phyloP scores from a whole-genome alignment of 2,113 vertebrate species.

The Hypomesus transpacificus region DNA sequence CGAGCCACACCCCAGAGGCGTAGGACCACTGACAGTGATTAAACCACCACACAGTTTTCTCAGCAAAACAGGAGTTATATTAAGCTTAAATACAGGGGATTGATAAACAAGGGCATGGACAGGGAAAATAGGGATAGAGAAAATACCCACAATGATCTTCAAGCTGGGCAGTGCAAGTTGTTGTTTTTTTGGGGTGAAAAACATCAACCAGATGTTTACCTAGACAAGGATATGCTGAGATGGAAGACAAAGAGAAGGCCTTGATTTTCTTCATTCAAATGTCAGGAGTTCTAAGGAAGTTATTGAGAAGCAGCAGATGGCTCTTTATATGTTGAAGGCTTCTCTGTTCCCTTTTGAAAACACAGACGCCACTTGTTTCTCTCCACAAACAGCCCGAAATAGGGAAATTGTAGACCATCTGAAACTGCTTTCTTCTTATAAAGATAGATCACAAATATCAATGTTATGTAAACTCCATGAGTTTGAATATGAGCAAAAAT shows the following conservation, averaged over 20 bases:
- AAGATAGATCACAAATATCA: conserved; percentile 35
- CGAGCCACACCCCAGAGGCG: conserved; percentile 72
- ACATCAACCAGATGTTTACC: conserved; percentile 79
- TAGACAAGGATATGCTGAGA: conserved; percentile 57
- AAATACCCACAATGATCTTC: conserved; percentile 71
- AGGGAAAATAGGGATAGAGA: conserved; percentile 66
- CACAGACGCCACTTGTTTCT: conserved; percentile 45
- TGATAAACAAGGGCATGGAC: conserved; percentile 78
- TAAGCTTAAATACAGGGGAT: conserved; percentile 86
- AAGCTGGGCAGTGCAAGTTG: conserved; percentile 68
- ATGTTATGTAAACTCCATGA: conserved; percentile 4
- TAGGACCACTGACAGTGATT: conserved; percentile 77
- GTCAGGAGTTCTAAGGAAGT: conserved; percentile 45
- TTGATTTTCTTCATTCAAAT: conserved; percentile 55
- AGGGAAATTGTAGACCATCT: conserved; percentile 53
- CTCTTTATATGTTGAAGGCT: conserved; percentile 45
- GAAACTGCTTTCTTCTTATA: conserved; percentile 32
- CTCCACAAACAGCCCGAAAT: conserved; percentile 41
- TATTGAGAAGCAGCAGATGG: conserved; percentile 38
- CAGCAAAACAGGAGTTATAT: conserved; percentile 83
- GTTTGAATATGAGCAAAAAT: conserved; percentile 30
- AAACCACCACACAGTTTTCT: conserved; percentile 77
- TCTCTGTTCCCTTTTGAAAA: conserved; percentile 48
- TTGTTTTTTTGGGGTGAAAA: conserved; percentile 68
- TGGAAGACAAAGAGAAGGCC: conserved; percentile 40